A percentile compares a stretch with the other conserved stretches of the same genome.
These are phyloP conservation scores for Paedocypris micromegethes DNA, from an alignment of 2,797 vertebrate genomes.

Conservation along the genomic window DNA sequence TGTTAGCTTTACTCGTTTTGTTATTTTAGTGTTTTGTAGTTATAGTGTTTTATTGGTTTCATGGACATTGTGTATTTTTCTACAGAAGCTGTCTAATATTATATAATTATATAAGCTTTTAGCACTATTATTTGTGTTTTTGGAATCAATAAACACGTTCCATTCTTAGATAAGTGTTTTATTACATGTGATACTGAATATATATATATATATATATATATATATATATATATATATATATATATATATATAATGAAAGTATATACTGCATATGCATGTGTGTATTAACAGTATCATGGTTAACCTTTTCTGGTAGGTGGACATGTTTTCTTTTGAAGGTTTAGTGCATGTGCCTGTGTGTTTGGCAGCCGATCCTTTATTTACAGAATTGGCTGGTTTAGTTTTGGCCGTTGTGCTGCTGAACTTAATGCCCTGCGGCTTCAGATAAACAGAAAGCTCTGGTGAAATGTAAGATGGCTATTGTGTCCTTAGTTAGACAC, in stretches of 20 bases:
- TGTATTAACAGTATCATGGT: too few relatives aligned
- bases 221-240: neutral
- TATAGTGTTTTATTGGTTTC: too few relatives aligned
- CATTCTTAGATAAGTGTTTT: neutral
- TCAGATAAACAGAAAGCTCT: slow-evolving; percentile 4
- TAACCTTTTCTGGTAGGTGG: neutral
- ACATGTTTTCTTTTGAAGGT: slow-evolving; percentile 9
- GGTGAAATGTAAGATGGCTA: slow-evolving; percentile 35
- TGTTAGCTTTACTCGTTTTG: too few relatives aligned
- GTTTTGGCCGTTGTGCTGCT: slow-evolving; percentile 17
- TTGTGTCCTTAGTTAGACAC: slow-evolving; percentile 37
- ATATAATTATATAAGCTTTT: neutral
- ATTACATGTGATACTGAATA: neutral
- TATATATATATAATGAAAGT: neutral
- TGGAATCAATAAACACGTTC: slow-evolving; percentile 8
- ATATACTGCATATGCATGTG: neutral
- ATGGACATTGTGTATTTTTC: slow-evolving; percentile 1
- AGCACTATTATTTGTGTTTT: neutral
- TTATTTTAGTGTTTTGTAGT: too few relatives aligned
- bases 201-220: too few relatives aligned
- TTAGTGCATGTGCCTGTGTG: neutral
- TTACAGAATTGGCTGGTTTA: neutral
- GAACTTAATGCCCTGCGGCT: slow-evolving; percentile 33
- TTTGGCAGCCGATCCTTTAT: neutral
- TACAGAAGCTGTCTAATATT: slow-evolving; percentile 11